Conservation (phyloP, 1,140 invertebrate species). For the Frieseomelitta varia region DNA sequence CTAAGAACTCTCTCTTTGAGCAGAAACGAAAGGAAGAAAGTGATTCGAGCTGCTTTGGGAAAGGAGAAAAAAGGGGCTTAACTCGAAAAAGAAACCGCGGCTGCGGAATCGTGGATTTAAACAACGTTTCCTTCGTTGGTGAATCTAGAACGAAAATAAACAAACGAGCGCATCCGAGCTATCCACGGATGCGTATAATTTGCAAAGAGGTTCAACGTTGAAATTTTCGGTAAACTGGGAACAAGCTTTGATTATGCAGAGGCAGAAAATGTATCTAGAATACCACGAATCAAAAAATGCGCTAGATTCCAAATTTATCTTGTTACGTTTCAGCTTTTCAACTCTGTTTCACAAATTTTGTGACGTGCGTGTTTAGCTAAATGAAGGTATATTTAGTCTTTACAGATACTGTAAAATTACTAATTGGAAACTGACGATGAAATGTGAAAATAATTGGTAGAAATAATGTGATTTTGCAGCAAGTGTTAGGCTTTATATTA, state of each 20-base stretch:
- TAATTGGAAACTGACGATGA: too few relatives aligned
- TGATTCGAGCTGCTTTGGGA: background rate
- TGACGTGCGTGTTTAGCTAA: background rate
- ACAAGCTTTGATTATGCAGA: background rate
- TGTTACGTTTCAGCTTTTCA: background rate
- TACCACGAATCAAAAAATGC: background rate
- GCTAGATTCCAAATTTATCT: background rate
- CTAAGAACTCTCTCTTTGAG: background rate
- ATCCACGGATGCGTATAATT: background rate
- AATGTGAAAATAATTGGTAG: too few relatives aligned
- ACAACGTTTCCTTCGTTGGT: background rate
- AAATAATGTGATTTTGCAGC: too few relatives aligned
- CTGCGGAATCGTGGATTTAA: background rate
- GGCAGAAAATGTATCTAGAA: background rate
- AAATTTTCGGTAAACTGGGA: background rate
- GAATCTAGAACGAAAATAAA: slow-evolving; percentile 10
- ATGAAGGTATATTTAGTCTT: too few relatives aligned
- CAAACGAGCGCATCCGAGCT: background rate
- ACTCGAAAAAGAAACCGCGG: background rate
- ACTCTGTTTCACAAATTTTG: background rate
- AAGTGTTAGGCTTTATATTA: too few relatives aligned
- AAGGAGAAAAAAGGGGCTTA: background rate
- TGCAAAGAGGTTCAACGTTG: background rate
- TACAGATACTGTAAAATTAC: too few relatives aligned
- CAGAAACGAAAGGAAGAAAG: background rate